Percentiles rank a stretch among this genome's conserved stretches.
phyloP scores from a whole-genome alignment of 2,888 invertebrate species.

The Nasonia oneida region DNA sequence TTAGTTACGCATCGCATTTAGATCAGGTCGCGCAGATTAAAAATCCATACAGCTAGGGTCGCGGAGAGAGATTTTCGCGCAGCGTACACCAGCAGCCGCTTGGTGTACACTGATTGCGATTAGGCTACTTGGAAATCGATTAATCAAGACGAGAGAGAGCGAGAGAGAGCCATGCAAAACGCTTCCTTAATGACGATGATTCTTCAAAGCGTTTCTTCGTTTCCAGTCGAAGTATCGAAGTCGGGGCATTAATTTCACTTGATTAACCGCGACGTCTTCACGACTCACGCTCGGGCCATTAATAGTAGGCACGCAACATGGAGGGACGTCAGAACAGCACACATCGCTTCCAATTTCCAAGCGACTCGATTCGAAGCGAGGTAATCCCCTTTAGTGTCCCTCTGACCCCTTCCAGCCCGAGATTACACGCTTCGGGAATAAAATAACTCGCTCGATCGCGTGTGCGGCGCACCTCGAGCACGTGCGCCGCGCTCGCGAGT shows the following conservation, averaged over 20 bases:
- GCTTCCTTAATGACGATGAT: conserved; percentile 11
- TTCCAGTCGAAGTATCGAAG: neutral
- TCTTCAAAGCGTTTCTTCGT: conserved; percentile 1
- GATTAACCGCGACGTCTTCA: neutral
- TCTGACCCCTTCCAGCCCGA: neutral
- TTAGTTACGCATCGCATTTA: conserved; percentile 10
- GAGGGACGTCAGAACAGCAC: neutral
- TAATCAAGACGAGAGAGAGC: neutral
- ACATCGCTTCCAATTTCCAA: neutral
- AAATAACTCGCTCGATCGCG: neutral
- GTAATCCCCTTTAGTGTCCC: neutral
- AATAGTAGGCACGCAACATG: neutral
- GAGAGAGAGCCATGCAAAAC: neutral
- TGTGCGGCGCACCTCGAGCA: conserved; percentile 2
- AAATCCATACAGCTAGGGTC: neutral
- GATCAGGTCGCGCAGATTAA: neutral
- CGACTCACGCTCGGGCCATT: neutral
- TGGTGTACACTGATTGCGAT: neutral
- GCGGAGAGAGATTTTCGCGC: neutral
- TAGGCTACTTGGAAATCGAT: conserved; percentile 15
- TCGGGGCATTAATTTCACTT: neutral
- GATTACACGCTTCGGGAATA: conserved; percentile 10
- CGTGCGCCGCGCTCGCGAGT: neutral
- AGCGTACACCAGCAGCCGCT: neutral
- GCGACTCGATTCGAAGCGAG: neutral